phyloP scores from a whole-genome alignment of 2,888 invertebrate species.

The Pecten maximus region DNA sequence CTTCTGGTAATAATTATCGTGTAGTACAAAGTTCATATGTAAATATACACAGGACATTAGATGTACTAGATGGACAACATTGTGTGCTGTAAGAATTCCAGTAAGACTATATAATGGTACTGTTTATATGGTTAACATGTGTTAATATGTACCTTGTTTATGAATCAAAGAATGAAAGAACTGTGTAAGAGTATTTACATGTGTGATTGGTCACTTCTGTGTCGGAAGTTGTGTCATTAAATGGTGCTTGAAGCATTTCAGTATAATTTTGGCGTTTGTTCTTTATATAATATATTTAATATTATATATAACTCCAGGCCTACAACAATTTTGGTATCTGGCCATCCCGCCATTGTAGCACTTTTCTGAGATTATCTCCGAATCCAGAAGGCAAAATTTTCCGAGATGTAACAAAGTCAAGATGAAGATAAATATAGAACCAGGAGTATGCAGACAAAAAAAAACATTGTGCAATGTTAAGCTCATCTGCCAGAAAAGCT shows the following conservation, averaged over 20 bases:
- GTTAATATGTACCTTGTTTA: neutral
- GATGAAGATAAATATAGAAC: too few relatives aligned
- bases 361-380: too few relatives aligned
- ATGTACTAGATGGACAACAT: neutral
- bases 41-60: neutral
- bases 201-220: neutral
- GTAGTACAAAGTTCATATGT: neutral
- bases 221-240: slow-evolving; percentile 11
- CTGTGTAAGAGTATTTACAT: neutral
- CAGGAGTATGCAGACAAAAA: too few relatives aligned
- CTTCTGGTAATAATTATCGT: neutral
- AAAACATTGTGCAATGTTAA: too few relatives aligned
- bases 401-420: too few relatives aligned
- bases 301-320: too few relatives aligned
- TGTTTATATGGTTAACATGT: neutral
- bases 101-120: neutral
- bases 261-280: neutral
- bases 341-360: too few relatives aligned
- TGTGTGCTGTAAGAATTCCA: slow-evolving; percentile 1
- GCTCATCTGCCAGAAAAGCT: too few relatives aligned
- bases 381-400: too few relatives aligned
- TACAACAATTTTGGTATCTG: too few relatives aligned
- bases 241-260: slow-evolving; percentile 32
- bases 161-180: neutral
- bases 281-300: too few relatives aligned